Evolutionary conservation across 2,888 invertebrate species (phyloP).

Genomic region (Orchesella flavescens): DNA sequence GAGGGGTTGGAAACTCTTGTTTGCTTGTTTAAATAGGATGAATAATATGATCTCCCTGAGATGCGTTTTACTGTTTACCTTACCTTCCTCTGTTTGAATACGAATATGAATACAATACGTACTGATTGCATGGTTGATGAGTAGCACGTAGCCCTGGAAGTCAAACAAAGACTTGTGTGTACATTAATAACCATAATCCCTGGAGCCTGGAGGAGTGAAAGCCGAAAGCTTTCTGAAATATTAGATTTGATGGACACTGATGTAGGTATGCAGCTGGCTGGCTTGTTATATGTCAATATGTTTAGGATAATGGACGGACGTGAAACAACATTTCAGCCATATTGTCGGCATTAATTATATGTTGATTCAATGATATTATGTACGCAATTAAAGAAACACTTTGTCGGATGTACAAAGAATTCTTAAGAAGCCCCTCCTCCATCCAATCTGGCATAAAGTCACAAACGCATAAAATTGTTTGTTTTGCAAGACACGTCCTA

Average conservation of each 20-base stretch:
- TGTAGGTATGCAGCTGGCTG: constrained; percentile 1
- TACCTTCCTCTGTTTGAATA: neutral
- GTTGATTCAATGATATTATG: neutral
- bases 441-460: too few relatives aligned
- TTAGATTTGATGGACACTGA: neutral
- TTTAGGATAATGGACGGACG: neutral
- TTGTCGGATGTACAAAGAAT: too few relatives aligned
- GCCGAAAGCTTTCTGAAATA: neutral
- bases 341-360: neutral
- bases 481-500: too few relatives aligned
- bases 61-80: neutral
- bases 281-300: constrained; percentile 1
- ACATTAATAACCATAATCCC: neutral
- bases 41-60: constrained; percentile 6
- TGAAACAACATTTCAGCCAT: neutral
- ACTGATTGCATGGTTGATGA: too few relatives aligned
- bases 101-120: too few relatives aligned
- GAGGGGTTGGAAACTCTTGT: neutral
- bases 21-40: constrained; percentile 20
- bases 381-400: neutral
- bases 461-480: too few relatives aligned
- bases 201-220: constrained; percentile 6
- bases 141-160: neutral
- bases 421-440: too few relatives aligned
- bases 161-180: neutral